Evolutionary conservation across 2,113 vertebrate genomes (phyloP), one percentile per base, ranked within the genome.

Genomic region (Leucopsar rothschildi): DNA sequence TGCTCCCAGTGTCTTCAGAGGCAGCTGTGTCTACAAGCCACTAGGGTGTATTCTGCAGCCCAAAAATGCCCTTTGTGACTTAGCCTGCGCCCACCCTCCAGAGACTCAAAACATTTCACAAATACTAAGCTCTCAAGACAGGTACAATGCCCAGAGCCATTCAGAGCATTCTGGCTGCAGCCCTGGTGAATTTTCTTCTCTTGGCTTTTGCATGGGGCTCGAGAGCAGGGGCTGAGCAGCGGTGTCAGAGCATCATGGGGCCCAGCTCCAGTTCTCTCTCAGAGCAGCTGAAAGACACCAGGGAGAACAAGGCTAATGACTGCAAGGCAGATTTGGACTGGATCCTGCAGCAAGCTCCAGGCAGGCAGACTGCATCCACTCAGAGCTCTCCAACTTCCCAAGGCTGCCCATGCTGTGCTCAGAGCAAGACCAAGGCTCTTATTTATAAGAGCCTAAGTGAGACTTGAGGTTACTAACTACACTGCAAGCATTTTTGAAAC

Each of bases 401-500:
- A 55, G 39, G 24, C 63, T 82, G 33, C n/a, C 75, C 1, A 0
- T 9, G 9, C 50, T 50, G 42, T 18, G 15, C 56, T 70, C 71
- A 45, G 76, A 81, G 55, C 39, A 73, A 77, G 66, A 85, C 20
- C 33, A 47, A 87, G 82, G 50, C 39, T 93, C 66, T 59, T 47
- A 23, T 19, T 91, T 66, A 69, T 45, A 57, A 69, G 40, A 47
- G 20, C 17, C 15, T 77, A 61, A 95, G 47, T 29, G 33, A 63
- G 64, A 77, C 71, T 40, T 52, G 33, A 85, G 83, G 44, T 85
- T 81, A 42, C 29, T 16, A 40, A 70, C 47, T 55, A 23, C 76
- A 15, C 39, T 91, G 59, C 70, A 95, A 79, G 33, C 47, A 37
- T 64, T 92, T 86, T 50, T 47, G 27, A 78, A 82, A 59, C 31